Evolutionary conservation across 1,140 invertebrate genomes (phyloP).

Genomic region (Drosophila albomicans): DNA sequence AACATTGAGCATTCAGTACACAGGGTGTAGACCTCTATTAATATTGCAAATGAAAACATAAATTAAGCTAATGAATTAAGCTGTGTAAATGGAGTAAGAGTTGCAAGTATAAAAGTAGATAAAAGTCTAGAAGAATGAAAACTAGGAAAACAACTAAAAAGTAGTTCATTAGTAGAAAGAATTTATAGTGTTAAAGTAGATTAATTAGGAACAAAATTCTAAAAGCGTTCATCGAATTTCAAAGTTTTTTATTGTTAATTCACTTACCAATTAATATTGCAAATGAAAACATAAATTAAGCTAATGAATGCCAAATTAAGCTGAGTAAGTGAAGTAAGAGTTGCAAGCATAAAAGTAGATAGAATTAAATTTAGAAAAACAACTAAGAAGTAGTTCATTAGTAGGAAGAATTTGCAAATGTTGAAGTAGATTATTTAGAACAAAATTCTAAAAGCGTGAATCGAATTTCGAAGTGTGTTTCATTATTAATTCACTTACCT

Average conservation of each 20-base stretch:
- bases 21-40: background rate
- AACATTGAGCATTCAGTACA: no score
- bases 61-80: conserved; percentile 1
- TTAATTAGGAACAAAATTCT: no score
- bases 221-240: no score
- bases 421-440: no score
- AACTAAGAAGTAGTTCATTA: no score
- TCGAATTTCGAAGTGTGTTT: no score
- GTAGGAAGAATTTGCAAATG: no score
- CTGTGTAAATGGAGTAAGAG: background rate
- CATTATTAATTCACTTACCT: background rate
- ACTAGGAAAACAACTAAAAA: background rate
- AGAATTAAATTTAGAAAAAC: background rate
- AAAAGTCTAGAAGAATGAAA: no score
- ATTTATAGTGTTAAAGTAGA: no score
- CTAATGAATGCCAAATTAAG: background rate
- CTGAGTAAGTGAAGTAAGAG: background rate
- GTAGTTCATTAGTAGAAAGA: no score
- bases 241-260: background rate
- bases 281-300: background rate
- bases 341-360: background rate
- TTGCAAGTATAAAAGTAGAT: background rate
- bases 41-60: background rate
- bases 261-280: background rate
- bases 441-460: no score